Conservation (phyloP, 35 echinoderm and acorn worm species). For the Anneissia japonica region DNA sequence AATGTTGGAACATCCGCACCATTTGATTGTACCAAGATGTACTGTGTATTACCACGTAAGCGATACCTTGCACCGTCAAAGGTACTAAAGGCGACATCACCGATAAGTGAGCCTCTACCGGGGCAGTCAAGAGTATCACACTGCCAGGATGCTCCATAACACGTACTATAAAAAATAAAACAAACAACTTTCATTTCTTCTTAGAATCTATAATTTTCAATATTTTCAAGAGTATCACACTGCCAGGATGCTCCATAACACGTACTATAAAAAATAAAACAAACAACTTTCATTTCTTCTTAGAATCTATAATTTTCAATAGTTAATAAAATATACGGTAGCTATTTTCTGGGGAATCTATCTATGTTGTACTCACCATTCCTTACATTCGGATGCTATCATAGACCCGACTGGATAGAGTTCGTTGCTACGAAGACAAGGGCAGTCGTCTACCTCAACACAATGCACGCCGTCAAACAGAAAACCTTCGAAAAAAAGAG, state of each 20-base stretch:
- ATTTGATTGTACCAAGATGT: background rate
- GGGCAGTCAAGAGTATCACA: background rate
- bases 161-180: background rate
- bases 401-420: background rate
- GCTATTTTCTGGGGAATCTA: no score
- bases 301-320: no score
- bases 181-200: no score
- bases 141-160: background rate
- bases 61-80: background rate
- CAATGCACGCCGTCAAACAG: background rate
- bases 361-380: background rate
- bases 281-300: no score
- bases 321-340: no score
- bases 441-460: background rate
- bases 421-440: background rate
- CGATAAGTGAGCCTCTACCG: background rate
- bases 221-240: background rate
- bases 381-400: background rate
- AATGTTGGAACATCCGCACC: background rate
- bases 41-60: background rate
- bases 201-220: no score
- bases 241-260: background rate
- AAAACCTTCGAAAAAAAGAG: background rate
- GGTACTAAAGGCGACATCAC: background rate
- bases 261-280: background rate